Conservation (phyloP, 2,888 invertebrate species). For the Cephus spinipes region DNA sequence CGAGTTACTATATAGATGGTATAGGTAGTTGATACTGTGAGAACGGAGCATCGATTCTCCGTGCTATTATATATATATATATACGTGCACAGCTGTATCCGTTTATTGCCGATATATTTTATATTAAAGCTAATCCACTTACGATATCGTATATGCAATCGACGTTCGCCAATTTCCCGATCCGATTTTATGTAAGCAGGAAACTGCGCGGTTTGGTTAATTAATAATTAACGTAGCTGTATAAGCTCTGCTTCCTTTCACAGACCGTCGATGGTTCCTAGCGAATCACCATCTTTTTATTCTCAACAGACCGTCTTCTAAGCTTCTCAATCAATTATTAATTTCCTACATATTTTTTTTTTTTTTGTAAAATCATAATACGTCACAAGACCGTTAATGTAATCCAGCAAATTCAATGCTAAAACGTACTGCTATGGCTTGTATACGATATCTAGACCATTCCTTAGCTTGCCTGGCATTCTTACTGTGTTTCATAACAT, state of each 20-base stretch:
- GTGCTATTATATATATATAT: not conserved
- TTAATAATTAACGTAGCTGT: constrained; percentile 11
- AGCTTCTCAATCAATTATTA: not conserved
- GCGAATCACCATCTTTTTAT: not conserved
- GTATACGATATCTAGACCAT: too few relatives aligned
- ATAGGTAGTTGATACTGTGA: not conserved
- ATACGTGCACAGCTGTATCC: not conserved
- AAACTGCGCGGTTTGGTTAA: constrained; percentile 1
- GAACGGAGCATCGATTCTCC: not conserved
- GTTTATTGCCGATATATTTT: constrained; percentile 10
- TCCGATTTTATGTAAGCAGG: not conserved
- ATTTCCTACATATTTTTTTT: not conserved
- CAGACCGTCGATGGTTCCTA: not conserved
- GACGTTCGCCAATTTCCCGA: constrained; percentile 1
- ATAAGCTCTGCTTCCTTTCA: not conserved
- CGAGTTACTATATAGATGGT: not conserved
- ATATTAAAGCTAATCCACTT: constrained; percentile 26
- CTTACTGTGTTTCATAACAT: not conserved
- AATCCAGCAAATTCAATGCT: too few relatives aligned
- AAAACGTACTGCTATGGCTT: too few relatives aligned
- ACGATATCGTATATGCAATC: constrained; percentile 14
- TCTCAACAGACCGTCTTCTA: not conserved
- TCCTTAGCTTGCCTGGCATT: too few relatives aligned
- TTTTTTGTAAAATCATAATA: not conserved
- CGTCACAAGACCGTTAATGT: not conserved